phyloP scores from a whole-genome alignment of 2,888 invertebrate genomes.

The Epinotia bilunana region DNA sequence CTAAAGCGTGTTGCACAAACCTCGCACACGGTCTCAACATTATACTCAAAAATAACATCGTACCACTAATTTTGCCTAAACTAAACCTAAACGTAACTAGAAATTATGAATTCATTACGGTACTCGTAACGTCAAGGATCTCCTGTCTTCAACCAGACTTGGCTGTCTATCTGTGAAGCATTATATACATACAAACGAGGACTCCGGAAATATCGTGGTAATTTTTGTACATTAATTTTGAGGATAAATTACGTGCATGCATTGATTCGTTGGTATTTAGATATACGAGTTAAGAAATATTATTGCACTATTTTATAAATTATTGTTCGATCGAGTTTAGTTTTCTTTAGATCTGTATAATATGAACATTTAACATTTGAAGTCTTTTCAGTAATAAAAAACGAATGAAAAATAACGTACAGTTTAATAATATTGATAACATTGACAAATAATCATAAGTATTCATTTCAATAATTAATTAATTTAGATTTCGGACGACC shows the following conservation, averaged over 20 bases:
- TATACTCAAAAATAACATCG: conserved; percentile 69
- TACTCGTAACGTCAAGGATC: conserved; percentile 46
- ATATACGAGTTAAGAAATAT: conserved; percentile 32
- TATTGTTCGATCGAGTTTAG: conserved; percentile 34
- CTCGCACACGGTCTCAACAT: conserved; percentile 70
- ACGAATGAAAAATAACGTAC: conserved; percentile 45
- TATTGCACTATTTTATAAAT: conserved; percentile 52
- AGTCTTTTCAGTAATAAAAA: conserved; percentile 42
- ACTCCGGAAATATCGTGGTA: conserved; percentile 52
- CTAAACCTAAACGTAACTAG: conserved; percentile 74
- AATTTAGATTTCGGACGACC: conserved; percentile 57
- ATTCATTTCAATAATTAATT: conserved; percentile 51
- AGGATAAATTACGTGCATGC: conserved; percentile 41
- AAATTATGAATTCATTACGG: conserved; percentile 55
- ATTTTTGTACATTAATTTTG: conserved; percentile 55
- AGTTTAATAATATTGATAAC: conserved; percentile 47
- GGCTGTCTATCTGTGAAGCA: conserved; percentile 59
- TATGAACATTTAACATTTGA: conserved; percentile 23
- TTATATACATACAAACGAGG: conserved; percentile 79
- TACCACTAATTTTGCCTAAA: conserved; percentile 75
- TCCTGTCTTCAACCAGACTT: conserved; percentile 60
- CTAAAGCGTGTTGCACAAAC: conserved; percentile 62
- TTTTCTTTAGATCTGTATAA: conserved; percentile 35
- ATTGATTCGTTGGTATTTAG: conserved; percentile 48
- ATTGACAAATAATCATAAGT: conserved; percentile 56